Percentiles rank a stretch among this genome's conserved stretches.
phyloP scores from a whole-genome alignment of 2,797 vertebrate species.

The Malurus leucopterus region DNA sequence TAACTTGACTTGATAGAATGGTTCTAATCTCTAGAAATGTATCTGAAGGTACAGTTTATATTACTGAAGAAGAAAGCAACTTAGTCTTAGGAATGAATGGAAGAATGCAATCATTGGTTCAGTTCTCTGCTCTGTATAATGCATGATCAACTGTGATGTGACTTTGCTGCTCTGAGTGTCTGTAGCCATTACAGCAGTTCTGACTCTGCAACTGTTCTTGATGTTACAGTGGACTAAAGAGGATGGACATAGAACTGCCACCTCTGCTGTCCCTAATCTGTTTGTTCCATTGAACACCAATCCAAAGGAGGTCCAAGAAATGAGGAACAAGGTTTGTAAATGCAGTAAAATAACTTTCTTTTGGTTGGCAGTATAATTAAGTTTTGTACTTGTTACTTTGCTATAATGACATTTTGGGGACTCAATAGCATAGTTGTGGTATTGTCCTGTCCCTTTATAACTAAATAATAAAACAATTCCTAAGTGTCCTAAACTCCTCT shows the following conservation, averaged over 20 bases:
- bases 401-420: neutral
- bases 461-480: neutral
- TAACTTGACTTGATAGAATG: neutral
- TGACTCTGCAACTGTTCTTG: constrained; percentile 72
- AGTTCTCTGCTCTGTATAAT: constrained; percentile 75
- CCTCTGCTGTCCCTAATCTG: constrained; percentile 90
- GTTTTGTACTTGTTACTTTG: neutral
- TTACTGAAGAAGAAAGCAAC: neutral
- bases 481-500: neutral
- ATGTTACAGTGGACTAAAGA: constrained; percentile 97
- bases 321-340: constrained; percentile 94
- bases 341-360: neutral
- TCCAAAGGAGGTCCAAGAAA: constrained; percentile 97
- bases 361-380: neutral
- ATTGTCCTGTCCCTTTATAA: neutral
- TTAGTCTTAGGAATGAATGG: neutral
- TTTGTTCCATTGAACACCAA: constrained; percentile 98
- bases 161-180: constrained; percentile 48
- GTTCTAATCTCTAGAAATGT: neutral
- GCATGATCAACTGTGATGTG: constrained; percentile 83
- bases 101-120: constrained; percentile 71
- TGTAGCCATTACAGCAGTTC: neutral
- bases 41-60: neutral
- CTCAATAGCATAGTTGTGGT: neutral
- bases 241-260: constrained; percentile 88